Conservation (phyloP, 1,140 invertebrate genomes). For the Eriocheir sinensis region DNA sequence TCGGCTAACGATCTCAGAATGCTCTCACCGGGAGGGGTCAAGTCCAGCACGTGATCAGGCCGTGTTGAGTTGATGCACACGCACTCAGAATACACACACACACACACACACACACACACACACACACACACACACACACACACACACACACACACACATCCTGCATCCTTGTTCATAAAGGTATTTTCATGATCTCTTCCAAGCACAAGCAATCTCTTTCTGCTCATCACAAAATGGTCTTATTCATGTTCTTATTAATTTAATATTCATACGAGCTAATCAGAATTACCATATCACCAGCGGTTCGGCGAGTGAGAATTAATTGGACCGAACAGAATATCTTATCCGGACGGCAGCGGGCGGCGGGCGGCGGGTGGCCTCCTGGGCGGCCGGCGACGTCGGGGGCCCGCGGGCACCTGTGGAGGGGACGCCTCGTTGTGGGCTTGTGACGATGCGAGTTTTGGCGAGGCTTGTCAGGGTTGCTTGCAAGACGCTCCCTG, state of each 20-base stretch:
- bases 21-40: too few relatives aligned
- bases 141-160: neutral
- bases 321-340: conserved; percentile 6
- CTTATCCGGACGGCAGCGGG: conserved; percentile 7
- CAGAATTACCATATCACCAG: conserved; percentile 13
- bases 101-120: neutral
- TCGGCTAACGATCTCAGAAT: too few relatives aligned
- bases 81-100: too few relatives aligned
- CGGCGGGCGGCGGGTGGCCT: neutral
- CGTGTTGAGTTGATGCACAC: too few relatives aligned
- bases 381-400: neutral
- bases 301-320: conserved; percentile 5
- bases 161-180: too few relatives aligned
- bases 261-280: conserved; percentile 17
- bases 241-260: conserved; percentile 18
- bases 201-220: neutral
- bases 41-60: too few relatives aligned
- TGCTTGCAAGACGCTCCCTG: neutral
- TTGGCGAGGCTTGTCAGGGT: too few relatives aligned
- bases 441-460: neutral
- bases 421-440: neutral
- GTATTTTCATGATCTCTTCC: neutral
- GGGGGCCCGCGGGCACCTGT: neutral
- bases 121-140: neutral
- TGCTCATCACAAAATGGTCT: neutral